Percentiles rank a stretch among this genome's conserved stretches.
Conservation (phyloP, 1,140 invertebrate species). For the Uloborus diversus region DNA sequence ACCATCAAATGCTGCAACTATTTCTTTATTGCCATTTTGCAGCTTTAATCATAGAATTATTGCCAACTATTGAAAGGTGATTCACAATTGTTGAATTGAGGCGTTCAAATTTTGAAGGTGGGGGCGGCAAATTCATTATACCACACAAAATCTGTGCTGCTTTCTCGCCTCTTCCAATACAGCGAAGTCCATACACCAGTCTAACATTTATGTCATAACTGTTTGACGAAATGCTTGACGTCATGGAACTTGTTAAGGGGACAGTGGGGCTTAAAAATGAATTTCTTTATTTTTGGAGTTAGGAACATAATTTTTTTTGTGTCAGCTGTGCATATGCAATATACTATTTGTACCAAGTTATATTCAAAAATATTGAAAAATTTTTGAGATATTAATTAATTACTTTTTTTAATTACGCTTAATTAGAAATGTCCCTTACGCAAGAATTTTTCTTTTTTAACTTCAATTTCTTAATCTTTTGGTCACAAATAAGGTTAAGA, state of each 20-base stretch:
- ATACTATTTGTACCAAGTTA: too few relatives aligned
- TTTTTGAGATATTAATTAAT: too few relatives aligned
- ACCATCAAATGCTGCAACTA: slow-evolving; percentile 49
- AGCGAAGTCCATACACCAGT: slow-evolving; percentile 4
- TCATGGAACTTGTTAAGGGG: background rate
- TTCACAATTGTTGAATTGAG: background rate
- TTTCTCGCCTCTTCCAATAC: background rate
- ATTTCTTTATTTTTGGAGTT: too few relatives aligned
- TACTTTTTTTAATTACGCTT: too few relatives aligned
- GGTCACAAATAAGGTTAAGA: too few relatives aligned
- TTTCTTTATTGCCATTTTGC: slow-evolving; percentile 16
- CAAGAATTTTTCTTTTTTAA: too few relatives aligned
- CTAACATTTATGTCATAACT: background rate
- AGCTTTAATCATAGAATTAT: background rate
- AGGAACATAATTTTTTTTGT: too few relatives aligned
- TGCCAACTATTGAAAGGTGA: background rate
- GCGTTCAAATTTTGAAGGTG: background rate
- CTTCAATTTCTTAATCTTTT: too few relatives aligned
- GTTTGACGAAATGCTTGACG: background rate
- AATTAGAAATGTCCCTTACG: too few relatives aligned
- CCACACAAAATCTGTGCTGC: background rate
- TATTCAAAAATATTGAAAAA: too few relatives aligned
- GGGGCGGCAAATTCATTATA: slow-evolving; percentile 7
- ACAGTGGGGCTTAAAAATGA: too few relatives aligned
- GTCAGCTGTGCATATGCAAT: too few relatives aligned